phyloP scores from a whole-genome alignment of 2,888 invertebrate species.

The Falcaria lacertinaria region DNA sequence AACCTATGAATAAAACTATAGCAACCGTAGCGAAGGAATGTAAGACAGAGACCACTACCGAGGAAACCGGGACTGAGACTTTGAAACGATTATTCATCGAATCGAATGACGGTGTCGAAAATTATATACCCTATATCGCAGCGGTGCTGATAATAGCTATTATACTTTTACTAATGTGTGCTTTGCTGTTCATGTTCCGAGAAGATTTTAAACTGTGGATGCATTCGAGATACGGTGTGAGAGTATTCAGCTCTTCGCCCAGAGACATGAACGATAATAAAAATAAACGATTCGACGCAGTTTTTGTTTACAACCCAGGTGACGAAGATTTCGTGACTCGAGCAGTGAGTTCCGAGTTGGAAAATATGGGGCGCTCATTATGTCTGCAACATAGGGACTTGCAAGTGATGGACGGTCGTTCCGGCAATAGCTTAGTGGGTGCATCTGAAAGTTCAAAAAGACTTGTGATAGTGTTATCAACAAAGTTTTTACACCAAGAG shows the following conservation, averaged over 20 bases:
- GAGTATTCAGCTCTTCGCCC: slow-evolving; percentile 83
- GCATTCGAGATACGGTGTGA: slow-evolving; percentile 87
- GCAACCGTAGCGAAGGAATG: slow-evolving; percentile 76
- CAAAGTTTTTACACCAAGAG: slow-evolving; percentile 89
- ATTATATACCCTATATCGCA: slow-evolving; percentile 87
- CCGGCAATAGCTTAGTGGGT: slow-evolving; percentile 75
- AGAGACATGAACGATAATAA: slow-evolving; percentile 77
- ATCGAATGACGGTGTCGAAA: slow-evolving; percentile 83
- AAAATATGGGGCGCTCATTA: slow-evolving; percentile 82
- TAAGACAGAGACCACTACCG: slow-evolving; percentile 82
- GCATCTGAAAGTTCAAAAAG: slow-evolving; percentile 82
- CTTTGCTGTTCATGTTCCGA: slow-evolving; percentile 85
- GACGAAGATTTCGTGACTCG: slow-evolving; percentile 86
- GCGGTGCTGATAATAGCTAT: slow-evolving; percentile 85
- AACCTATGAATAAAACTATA: slow-evolving; percentile 73
- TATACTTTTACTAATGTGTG: slow-evolving; percentile 83
- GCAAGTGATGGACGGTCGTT: slow-evolving; percentile 78
- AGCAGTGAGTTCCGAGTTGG: slow-evolving; percentile 85
- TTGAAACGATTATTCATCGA: slow-evolving; percentile 80
- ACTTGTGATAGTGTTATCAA: slow-evolving; percentile 89
- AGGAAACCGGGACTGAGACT: slow-evolving; percentile 80
- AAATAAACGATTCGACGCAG: slow-evolving; percentile 91
- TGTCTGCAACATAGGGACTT: slow-evolving; percentile 84
- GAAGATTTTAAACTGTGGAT: slow-evolving; percentile 89
- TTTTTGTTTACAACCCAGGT: slow-evolving; percentile 90